A percentile compares a stretch with the other conserved stretches of the same genome.
phyloP scores from a whole-genome alignment of 2,113 vertebrate genomes.

The Rousettus leschenaultii region DNA sequence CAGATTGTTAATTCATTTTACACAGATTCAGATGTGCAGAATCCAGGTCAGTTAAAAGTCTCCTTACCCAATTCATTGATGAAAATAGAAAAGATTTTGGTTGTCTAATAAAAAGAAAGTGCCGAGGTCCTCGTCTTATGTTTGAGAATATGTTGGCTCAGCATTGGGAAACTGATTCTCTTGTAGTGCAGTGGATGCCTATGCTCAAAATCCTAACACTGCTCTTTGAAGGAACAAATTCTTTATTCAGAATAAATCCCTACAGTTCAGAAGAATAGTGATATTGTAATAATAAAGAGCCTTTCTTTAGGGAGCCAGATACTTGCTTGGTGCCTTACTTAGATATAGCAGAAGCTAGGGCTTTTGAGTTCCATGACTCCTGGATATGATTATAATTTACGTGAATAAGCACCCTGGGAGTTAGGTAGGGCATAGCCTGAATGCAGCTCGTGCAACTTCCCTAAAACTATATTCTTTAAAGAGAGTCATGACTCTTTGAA shows the following conservation, averaged over 20 bases:
- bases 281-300: background rate
- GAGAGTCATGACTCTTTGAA: background rate
- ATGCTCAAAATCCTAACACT: background rate
- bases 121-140: background rate
- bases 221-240: background rate
- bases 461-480: background rate
- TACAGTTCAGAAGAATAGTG: background rate
- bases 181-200: background rate
- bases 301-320: background rate
- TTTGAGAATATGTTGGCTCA: background rate
- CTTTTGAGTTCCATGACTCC: background rate
- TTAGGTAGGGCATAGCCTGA: background rate
- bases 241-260: background rate
- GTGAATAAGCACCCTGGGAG: background rate
- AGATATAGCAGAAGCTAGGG: background rate
- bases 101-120: background rate
- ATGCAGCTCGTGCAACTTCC: background rate
- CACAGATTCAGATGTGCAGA: background rate
- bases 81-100: background rate
- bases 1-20: background rate
- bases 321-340: background rate
- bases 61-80: conserved; percentile 10
- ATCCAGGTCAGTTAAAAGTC: background rate
- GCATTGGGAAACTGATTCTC: background rate
- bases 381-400: background rate